Conservation (phyloP, 35 echinoderm and acorn worm genomes). For the Apostichopus californicus region DNA sequence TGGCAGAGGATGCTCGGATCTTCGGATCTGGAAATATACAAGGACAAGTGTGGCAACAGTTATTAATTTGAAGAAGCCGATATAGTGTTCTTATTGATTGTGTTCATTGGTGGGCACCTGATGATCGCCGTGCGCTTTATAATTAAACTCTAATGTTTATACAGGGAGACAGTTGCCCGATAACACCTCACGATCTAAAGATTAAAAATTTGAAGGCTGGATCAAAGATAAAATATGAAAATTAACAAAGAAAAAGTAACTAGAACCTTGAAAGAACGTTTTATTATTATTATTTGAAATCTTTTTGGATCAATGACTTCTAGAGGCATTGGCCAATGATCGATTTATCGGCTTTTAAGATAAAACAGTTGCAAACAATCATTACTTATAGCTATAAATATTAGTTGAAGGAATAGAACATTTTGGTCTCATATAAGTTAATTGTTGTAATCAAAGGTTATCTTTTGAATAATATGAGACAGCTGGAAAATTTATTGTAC, state of each 20-base stretch:
- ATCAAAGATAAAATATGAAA: neutral
- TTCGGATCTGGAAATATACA: neutral
- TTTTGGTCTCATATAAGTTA: no score
- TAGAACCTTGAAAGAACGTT: neutral
- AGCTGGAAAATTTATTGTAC: no score
- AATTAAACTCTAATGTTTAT: constrained; percentile 44
- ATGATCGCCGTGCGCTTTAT: neutral
- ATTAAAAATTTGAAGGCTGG: constrained; percentile 2
- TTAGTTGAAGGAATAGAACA: no score
- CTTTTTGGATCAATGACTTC: neutral
- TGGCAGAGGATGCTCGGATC: neutral
- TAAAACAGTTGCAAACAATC: no score
- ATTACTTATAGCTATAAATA: no score
- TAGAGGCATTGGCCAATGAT: neutral
- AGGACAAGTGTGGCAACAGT: constrained; percentile 37
- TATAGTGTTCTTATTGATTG: neutral
- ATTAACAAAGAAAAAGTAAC: neutral
- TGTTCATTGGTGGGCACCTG: constrained; percentile 3
- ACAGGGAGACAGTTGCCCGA: constrained; percentile 37
- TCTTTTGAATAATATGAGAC: no score
- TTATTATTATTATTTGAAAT: neutral
- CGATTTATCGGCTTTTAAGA: no score
- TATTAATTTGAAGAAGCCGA: constrained; percentile 29
- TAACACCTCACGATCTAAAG: constrained; percentile 12
- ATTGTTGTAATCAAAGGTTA: neutral